Percentiles rank a stretch among this genome's conserved stretches.
Evolutionary conservation across 2,797 vertebrate genomes (phyloP).

Genomic region (Clarias pachynema): DNA sequence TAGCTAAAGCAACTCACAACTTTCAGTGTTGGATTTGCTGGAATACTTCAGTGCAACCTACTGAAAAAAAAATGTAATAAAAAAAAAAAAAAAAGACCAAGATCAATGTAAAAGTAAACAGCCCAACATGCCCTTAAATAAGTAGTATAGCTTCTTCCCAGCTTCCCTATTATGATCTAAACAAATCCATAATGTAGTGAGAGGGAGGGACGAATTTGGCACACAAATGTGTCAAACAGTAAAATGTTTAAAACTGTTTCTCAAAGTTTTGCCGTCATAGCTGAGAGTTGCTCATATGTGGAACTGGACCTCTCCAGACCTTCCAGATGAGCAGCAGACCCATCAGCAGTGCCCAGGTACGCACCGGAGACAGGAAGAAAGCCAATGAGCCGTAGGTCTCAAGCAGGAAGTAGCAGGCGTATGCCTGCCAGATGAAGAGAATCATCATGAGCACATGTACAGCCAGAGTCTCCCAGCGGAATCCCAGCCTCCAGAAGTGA

Average conservation of each 20-base stretch:
- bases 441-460: constrained; percentile 81
- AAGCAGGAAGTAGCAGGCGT: constrained; percentile 90
- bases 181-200: constrained; percentile 15
- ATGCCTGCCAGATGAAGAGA: constrained; percentile 87
- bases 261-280: constrained; percentile 71
- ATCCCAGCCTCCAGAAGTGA: constrained; percentile 75
- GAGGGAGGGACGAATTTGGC: constrained; percentile 23
- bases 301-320: constrained; percentile 81
- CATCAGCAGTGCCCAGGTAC: constrained; percentile 84
- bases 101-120: background rate
- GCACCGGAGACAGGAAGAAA: constrained; percentile 89
- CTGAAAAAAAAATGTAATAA: background rate
- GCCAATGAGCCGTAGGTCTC: constrained; percentile 85
- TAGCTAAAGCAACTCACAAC: background rate
- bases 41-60: background rate
- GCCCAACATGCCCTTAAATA: background rate
- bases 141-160: constrained; percentile 2
- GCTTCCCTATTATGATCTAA: background rate
- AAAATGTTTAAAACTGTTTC: constrained; percentile 9
- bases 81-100: background rate
- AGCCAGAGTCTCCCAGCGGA: constrained; percentile 63
- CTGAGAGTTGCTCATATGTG: constrained; percentile 59
- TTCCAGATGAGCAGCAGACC: constrained; percentile 78
- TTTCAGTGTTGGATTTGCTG: background rate
- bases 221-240: constrained; percentile 27